phyloP scores from a whole-genome alignment of 2,113 vertebrate species.

The Neolamprologus cancellatus region DNA sequence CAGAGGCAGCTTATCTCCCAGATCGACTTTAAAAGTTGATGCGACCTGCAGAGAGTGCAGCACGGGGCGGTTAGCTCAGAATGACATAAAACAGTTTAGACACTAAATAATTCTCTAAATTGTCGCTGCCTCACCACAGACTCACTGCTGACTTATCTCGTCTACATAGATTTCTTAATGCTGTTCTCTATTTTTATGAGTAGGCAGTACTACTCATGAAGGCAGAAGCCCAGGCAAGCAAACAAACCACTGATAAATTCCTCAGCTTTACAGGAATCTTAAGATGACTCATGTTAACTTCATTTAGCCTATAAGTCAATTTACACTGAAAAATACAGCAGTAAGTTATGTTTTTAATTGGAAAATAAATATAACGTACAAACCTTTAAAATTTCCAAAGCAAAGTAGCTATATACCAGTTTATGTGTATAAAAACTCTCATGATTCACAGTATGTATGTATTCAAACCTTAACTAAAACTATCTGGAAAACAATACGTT shows the following conservation, averaged over 20 bases:
- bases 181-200: not conserved
- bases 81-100: not conserved
- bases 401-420: not conserved
- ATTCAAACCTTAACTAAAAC: not conserved
- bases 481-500: not conserved
- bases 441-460: not conserved
- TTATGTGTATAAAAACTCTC: not conserved
- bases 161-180: not conserved
- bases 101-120: not conserved
- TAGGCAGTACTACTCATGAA: not conserved
- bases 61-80: not conserved
- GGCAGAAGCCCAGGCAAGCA: not conserved
- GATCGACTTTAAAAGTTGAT: not conserved
- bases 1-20: not conserved
- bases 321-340: not conserved
- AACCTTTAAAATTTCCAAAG: not conserved
- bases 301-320: not conserved
- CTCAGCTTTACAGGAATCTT: not conserved
- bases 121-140: not conserved
- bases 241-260: not conserved
- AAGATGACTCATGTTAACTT: not conserved
- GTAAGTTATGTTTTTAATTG: not conserved
- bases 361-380: not conserved
- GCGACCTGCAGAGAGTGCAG: conserved; percentile 17
- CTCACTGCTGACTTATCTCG: too few relatives aligned